phyloP scores from a whole-genome alignment of 2,888 invertebrate species.

The Acleris literana region DNA sequence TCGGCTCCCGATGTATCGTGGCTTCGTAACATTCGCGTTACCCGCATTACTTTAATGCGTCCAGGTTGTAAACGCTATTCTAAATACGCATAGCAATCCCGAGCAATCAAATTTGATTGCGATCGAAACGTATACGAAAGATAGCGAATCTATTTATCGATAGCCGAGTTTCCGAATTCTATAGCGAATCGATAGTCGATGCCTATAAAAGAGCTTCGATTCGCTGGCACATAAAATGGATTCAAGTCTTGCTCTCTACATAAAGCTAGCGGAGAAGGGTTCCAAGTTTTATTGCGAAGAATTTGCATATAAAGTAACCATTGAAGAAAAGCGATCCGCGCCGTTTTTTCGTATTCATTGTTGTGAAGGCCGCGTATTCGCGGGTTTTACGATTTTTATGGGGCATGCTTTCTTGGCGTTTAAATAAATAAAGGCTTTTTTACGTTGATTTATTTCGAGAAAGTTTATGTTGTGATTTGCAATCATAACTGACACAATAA shows the following conservation, averaged over 20 bases:
- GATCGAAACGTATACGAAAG: slow-evolving; percentile 59
- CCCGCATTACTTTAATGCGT: slow-evolving; percentile 25
- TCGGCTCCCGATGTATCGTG: slow-evolving; percentile 20
- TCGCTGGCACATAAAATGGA: slow-evolving; percentile 82
- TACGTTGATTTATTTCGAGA: slow-evolving; percentile 67
- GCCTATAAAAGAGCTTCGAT: slow-evolving; percentile 80
- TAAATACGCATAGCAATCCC: slow-evolving; percentile 35
- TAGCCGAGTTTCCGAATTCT: slow-evolving; percentile 75
- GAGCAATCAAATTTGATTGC: slow-evolving; percentile 75
- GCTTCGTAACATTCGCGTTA: slow-evolving; percentile 19
- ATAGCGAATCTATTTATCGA: slow-evolving; percentile 64
- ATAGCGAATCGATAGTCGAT: slow-evolving; percentile 78
- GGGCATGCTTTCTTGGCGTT: slow-evolving; percentile 71
- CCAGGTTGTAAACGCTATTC: slow-evolving; percentile 31
- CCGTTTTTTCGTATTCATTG: slow-evolving; percentile 80
- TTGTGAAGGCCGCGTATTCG: slow-evolving; percentile 69
- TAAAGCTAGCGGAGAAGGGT: slow-evolving; percentile 81
- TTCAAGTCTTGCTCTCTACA: slow-evolving; percentile 77
- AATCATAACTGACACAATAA: slow-evolving; percentile 52
- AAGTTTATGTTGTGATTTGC: slow-evolving; percentile 59
- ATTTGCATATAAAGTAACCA: slow-evolving; percentile 84
- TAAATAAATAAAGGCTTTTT: slow-evolving; percentile 78
- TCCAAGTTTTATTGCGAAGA: slow-evolving; percentile 78
- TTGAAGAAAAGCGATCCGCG: slow-evolving; percentile 82
- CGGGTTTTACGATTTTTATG: slow-evolving; percentile 71